phyloP scores from a whole-genome alignment of 2,888 invertebrate genomes.

The Rhogogaster chlorosoma region DNA sequence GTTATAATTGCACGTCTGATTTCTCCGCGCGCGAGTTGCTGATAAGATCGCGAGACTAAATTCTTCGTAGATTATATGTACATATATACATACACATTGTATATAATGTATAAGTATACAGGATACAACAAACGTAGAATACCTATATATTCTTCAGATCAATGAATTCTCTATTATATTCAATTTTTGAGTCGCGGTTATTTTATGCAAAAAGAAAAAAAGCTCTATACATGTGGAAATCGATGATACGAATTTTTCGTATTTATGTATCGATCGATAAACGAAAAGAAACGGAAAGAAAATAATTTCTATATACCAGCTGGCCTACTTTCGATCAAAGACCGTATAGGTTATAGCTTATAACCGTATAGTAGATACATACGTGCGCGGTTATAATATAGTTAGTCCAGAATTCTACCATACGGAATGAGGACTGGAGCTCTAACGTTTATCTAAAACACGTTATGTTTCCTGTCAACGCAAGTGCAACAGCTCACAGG shows the following conservation, averaged over 20 bases:
- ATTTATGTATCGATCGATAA: not conserved
- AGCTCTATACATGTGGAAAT: too few relatives aligned
- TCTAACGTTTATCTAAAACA: not conserved
- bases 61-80: conserved; percentile 1
- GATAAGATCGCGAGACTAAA: conserved; percentile 29
- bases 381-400: not conserved
- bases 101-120: not conserved
- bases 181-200: too few relatives aligned
- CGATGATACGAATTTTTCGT: not conserved
- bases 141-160: not conserved
- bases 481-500: not conserved
- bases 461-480: conserved; percentile 6
- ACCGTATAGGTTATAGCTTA: too few relatives aligned
- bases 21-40: not conserved
- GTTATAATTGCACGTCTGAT: conserved; percentile 40
- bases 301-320: not conserved
- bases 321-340: not conserved
- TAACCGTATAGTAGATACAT: not conserved
- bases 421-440: not conserved
- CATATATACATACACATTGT: not conserved
- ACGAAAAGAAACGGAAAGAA: not conserved
- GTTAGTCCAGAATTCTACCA: not conserved
- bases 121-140: not conserved
- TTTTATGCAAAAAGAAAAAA: not conserved
- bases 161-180: too few relatives aligned